Base-by-base conservation (phyloP, 35 echinoderm and acorn worm genomes). In the Apostichopus japonicus region DNA sequence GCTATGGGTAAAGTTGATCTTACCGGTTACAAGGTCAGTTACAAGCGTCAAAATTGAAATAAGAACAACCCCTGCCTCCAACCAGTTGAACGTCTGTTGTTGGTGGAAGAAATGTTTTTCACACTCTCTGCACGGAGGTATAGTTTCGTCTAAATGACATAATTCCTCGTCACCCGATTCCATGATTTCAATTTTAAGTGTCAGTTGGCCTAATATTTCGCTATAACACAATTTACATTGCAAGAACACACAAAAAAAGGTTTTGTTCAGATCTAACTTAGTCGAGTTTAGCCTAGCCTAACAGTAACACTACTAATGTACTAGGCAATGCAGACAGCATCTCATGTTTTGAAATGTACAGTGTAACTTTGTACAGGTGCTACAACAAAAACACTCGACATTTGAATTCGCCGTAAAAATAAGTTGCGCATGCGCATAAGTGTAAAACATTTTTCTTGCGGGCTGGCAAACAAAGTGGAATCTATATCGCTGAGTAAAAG, bases 1-100 rank as follows among this genome's bases (percentile, higher is more conserved):
- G 10, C 54, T 72, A 22, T 70, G 72, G 19, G 4, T 9, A 53
- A 33, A 51, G 24, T 8, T 53, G 54, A 70, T 79, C 90, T 59
- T 76, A 99, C 97, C 97, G 65, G 97, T 99, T 23, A 91, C 95
- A 61, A 99, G 79, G 75, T 99, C 97, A 13, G 93, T 88, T 70
- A 96, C 73, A 13, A 96, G 88, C 15, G 94, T 93, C 58, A 75
- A 56, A 58, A 96, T 94, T 4, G 97, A 99, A 78, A 99, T 92
- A 13, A 96, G 53, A 14, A 96, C 93, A 84, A 99, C 92, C n/a
- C 82, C 24, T 21, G 87, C 95, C 56, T 99, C 97, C 77, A 96
- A 88, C 72, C 90, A 83, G 56, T 94, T 96, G 65, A 99, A 99
- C 6, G 93, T 96, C 27, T 88, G 92, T 16, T 90, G 79, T 87